Conservation (phyloP, 53 echinoderm and acorn worm species). For the Echinometra lucunter region DNA sequence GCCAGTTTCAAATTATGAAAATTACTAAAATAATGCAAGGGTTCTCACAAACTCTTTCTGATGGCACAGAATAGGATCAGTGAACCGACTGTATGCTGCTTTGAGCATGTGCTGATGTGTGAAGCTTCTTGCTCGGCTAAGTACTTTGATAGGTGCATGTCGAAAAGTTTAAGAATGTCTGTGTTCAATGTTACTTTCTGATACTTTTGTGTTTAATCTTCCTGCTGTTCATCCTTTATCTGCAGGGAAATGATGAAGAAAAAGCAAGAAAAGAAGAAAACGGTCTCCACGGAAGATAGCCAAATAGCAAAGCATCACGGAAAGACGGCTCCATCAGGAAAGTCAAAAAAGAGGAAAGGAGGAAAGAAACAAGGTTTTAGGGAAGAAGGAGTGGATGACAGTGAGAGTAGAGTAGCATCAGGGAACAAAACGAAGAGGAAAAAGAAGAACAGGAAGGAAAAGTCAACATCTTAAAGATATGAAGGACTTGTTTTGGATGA, state of each 20-base stretch:
- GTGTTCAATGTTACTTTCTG: background rate
- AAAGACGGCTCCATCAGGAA: background rate
- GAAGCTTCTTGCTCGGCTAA: no score
- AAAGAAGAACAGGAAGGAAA: constrained; percentile 32
- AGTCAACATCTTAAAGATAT: background rate
- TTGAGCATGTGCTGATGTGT: no score
- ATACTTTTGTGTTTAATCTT: background rate
- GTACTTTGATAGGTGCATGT: no score
- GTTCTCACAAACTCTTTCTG: no score
- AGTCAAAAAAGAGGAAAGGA: constrained; percentile 49
- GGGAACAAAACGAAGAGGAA: constrained; percentile 11
- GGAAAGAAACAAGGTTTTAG: background rate
- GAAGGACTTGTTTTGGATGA: background rate
- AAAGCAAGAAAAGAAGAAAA: constrained; percentile 14
- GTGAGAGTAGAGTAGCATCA: background rate
- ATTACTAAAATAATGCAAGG: no score
- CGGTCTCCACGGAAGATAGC: background rate
- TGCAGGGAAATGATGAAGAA: constrained; percentile 34
- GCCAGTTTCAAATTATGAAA: no score
- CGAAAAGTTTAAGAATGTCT: no score
- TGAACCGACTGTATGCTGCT: no score
- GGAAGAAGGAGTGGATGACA: background rate
- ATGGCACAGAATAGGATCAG: no score
- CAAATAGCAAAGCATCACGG: background rate
- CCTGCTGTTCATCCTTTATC: background rate